phyloP scores from a whole-genome alignment of 2,888 invertebrate species.

The Xanthia togata region DNA sequence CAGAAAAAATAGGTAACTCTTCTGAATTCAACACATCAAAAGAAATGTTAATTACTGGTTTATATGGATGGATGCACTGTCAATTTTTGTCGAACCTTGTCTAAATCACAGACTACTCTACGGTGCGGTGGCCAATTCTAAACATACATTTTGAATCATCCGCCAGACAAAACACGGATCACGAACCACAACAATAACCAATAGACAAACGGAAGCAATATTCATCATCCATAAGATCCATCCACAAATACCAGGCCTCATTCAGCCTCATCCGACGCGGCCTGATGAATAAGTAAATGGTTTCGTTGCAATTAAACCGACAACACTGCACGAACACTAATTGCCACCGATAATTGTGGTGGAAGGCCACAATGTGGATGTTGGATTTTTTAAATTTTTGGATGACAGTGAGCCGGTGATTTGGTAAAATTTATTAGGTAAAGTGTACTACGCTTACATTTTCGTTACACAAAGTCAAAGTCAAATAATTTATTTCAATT shows the following conservation, averaged over 20 bases:
- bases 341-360: constrained; percentile 70
- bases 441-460: not conserved
- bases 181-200: constrained; percentile 35
- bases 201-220: constrained; percentile 38
- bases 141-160: not conserved
- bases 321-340: constrained; percentile 69
- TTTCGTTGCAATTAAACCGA: constrained; percentile 76
- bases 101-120: not conserved
- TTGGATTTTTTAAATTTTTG: constrained; percentile 26
- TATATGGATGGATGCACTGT: not conserved
- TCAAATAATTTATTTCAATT: too few relatives aligned
- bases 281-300: constrained; percentile 78
- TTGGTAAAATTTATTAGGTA: constrained; percentile 15
- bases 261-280: constrained; percentile 60
- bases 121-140: too few relatives aligned
- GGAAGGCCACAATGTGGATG: constrained; percentile 9
- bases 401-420: not conserved
- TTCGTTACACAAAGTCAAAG: not conserved
- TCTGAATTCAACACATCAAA: not conserved
- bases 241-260: constrained; percentile 43
- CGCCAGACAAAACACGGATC: not conserved
- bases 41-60: not conserved
- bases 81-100: not conserved
- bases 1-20: not conserved
- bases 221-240: constrained; percentile 51